Conservation (phyloP, 1,140 invertebrate species). For the Scaptomyza pallida region DNA sequence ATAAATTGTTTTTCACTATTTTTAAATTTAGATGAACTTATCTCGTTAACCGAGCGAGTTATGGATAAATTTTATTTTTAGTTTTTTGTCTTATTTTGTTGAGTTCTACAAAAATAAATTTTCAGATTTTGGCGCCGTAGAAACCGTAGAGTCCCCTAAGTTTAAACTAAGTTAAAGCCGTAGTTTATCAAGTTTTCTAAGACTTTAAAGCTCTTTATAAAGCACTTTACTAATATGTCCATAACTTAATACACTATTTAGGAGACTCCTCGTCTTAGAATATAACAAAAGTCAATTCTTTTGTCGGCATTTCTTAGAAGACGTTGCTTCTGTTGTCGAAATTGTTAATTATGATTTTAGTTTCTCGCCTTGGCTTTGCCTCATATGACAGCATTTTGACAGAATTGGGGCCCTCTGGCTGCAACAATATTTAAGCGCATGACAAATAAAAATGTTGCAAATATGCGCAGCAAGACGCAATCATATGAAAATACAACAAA, state of each 20-base stretch:
- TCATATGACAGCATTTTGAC: slow-evolving; percentile 67
- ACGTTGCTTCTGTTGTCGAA: slow-evolving; percentile 48
- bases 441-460: slow-evolving; percentile 75
- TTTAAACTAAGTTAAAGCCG: no score
- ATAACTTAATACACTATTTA: slow-evolving; percentile 37
- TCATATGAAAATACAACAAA: slow-evolving; percentile 19
- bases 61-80: no score
- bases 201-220: no score
- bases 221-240: no score
- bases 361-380: slow-evolving; percentile 4
- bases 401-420: slow-evolving; percentile 50
- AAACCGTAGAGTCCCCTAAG: no score
- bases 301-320: slow-evolving; percentile 59
- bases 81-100: no score
- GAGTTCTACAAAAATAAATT: no score
- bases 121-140: no score
- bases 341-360: slow-evolving; percentile 69
- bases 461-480: slow-evolving; percentile 33
- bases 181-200: no score
- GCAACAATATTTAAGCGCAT: slow-evolving; percentile 56
- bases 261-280: slow-evolving; percentile 2
- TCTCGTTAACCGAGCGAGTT: no score
- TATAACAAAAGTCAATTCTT: slow-evolving; percentile 10
- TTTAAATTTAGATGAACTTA: no score
- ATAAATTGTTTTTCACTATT: no score